phyloP scores from a whole-genome alignment of 2,888 invertebrate species.

The Ormia ochracea region DNA sequence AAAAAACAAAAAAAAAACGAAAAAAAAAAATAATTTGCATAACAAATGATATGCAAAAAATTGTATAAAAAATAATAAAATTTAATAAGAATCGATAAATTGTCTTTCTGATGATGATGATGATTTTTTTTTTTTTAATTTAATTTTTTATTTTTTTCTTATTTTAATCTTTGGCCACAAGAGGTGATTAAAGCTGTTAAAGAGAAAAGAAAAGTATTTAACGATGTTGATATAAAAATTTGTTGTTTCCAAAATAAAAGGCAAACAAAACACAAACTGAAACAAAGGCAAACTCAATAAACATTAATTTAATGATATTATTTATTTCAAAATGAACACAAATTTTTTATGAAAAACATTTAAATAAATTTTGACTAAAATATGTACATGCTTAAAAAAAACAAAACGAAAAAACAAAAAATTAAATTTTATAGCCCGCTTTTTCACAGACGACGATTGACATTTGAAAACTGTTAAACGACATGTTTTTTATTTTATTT shows the following conservation, averaged over 20 bases:
- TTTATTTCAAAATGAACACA: constrained; percentile 9
- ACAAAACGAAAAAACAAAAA: neutral
- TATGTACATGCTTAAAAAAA: too few species aligned
- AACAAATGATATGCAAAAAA: constrained; percentile 54
- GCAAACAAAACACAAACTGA: neutral
- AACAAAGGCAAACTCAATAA: constrained; percentile 19
- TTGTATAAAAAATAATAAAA: constrained; percentile 37
- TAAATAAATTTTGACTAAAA: neutral
- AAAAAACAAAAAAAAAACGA: too few species aligned
- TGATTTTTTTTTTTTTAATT: neutral
- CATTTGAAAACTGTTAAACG: constrained; percentile 23
- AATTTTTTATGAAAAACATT: neutral
- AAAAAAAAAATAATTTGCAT: constrained; percentile 54
- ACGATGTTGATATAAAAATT: constrained; percentile 31
- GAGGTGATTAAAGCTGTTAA: constrained; percentile 38
- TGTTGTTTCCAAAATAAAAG: constrained; percentile 2
- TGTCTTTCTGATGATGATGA: neutral
- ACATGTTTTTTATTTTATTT: neutral
- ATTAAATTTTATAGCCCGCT: neutral
- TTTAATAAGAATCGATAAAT: constrained; percentile 51
- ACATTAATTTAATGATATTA: constrained; percentile 35
- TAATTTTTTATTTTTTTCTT: constrained; percentile 9
- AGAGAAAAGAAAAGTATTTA: constrained; percentile 27
- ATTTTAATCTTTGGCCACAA: neutral
- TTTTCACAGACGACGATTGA: constrained; percentile 7